A percentile compares a stretch with the other conserved stretches of the same genome.
Conservation (phyloP, 2,113 vertebrate genomes). For the Chamaetylas fuelleborni region DNA sequence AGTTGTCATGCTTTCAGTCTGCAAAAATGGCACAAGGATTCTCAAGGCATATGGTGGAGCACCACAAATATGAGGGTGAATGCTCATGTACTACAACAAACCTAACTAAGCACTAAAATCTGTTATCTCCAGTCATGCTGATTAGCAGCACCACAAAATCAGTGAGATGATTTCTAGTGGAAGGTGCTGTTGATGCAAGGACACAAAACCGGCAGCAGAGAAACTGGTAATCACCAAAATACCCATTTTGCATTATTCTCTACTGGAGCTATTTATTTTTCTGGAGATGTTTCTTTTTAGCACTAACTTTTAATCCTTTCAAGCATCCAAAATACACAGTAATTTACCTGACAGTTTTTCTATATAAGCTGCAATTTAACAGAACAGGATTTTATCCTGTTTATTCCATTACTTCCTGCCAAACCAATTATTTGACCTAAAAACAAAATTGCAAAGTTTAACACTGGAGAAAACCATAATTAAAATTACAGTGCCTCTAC, state of each 20-base stretch:
- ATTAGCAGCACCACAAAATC: not conserved
- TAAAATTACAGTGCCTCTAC: not conserved
- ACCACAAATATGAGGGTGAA: not conserved
- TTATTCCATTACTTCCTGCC: not conserved
- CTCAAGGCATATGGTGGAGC: not conserved
- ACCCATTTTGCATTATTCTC: not conserved
- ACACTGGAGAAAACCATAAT: not conserved
- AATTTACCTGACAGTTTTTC: not conserved
- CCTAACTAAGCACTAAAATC: not conserved
- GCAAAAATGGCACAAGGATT: not conserved
- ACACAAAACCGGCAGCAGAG: not conserved
- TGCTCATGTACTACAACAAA: not conserved
- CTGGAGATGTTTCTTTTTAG: not conserved
- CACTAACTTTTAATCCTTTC: not conserved
- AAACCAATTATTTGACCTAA: not conserved
- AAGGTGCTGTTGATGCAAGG: not conserved
- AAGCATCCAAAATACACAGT: not conserved
- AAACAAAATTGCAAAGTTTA: not conserved
- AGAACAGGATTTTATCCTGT: not conserved
- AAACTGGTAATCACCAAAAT: not conserved
- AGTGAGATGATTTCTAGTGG: not conserved
- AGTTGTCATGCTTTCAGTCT: conserved; percentile 10
- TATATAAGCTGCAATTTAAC: not conserved
- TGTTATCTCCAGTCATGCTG: not conserved
- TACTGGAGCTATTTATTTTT: not conserved